phyloP scores from a whole-genome alignment of 2,797 vertebrate genomes.

The Erpetoichthys calabaricus region DNA sequence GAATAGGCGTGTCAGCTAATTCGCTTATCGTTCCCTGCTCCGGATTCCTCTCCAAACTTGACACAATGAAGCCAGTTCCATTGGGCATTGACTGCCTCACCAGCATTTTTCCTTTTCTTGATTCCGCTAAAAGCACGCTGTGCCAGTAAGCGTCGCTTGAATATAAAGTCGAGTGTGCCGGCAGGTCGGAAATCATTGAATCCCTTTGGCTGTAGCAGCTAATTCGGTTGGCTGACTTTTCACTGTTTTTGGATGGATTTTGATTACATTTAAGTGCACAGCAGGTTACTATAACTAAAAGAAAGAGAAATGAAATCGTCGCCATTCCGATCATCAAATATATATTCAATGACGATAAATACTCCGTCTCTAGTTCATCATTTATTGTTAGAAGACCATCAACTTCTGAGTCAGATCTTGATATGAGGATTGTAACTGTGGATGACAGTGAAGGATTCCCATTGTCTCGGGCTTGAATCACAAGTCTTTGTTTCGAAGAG shows the following conservation, averaged over 20 bases:
- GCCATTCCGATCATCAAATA: slow-evolving; percentile 59
- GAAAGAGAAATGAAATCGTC: slow-evolving; percentile 52
- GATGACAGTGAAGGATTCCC: slow-evolving; percentile 52
- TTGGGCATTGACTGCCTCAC: slow-evolving; percentile 57
- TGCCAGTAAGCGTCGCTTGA: slow-evolving; percentile 67
- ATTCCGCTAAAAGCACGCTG: slow-evolving; percentile 58
- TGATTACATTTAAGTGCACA: slow-evolving; percentile 57
- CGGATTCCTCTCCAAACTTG: slow-evolving; percentile 56
- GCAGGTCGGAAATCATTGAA: slow-evolving; percentile 57
- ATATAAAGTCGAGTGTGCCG: slow-evolving; percentile 58
- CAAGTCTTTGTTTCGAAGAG: slow-evolving; percentile 45
- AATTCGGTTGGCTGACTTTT: slow-evolving; percentile 48
- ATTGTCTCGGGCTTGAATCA: slow-evolving; percentile 58
- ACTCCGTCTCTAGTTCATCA: slow-evolving; percentile 48
- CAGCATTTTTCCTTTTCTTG: slow-evolving; percentile 59
- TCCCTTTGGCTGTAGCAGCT: slow-evolving; percentile 49
- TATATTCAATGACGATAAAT: slow-evolving; percentile 54
- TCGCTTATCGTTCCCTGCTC: slow-evolving; percentile 50
- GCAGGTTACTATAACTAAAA: slow-evolving; percentile 57
- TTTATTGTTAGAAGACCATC: slow-evolving; percentile 50
- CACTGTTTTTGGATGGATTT: too few species aligned
- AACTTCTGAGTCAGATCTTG: slow-evolving; percentile 47
- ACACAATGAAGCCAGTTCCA: slow-evolving; percentile 56
- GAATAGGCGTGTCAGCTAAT: slow-evolving; percentile 56
- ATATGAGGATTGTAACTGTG: slow-evolving; percentile 55